Evolutionary conservation across 2,888 invertebrate genomes (phyloP), one percentile per base, ranked within the genome.

Genomic region (Ichneumoninae sp.): DNA sequence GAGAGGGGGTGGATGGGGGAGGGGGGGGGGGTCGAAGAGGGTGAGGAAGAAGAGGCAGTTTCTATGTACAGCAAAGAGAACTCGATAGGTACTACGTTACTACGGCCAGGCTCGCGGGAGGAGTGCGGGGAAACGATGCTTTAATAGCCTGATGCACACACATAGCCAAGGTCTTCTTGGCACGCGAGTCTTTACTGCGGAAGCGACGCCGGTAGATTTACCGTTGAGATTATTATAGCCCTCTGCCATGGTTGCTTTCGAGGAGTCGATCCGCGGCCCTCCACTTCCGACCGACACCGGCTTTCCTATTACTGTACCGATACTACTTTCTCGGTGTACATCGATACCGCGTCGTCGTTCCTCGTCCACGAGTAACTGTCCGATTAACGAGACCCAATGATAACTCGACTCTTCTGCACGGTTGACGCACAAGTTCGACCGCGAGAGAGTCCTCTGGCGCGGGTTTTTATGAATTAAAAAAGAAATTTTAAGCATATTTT

Each of bases 101-200:
- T 30, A 30, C n/a, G 30, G 62, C 2, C 3, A 33, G 3, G 62
- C 62, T 26, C 62, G 62, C 10, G 26, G 13, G 26, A 54, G 26
- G 68, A 13, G 44, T 52, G 47, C 30, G 60, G 60, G 36, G 60
- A 85, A 89, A 85, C 84, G 86, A 69, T 71, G 85, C 76, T 88
- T 86, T 88, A 90, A 90, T 88, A 88, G 83, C 82, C 78, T 68
- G 70, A 70, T 47, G 36, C 69, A 70, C 70, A 78, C 85, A 72
- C 84, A 85, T 84, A 71, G 79, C 72, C 87, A 90, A 90, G 89
- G 88, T 85, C 87, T 85, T 77, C 77, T 85, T 88, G 86, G 88
- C 89, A 90, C 89, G 90, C 89, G 85, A 90, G 78, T 76, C 69
- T 75, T 84, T 78, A 72, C 74, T 79, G 77, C 87, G 83, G 82